Base-by-base conservation (phyloP, 2,113 vertebrate genomes). In the Phaethornis superciliosus region DNA sequence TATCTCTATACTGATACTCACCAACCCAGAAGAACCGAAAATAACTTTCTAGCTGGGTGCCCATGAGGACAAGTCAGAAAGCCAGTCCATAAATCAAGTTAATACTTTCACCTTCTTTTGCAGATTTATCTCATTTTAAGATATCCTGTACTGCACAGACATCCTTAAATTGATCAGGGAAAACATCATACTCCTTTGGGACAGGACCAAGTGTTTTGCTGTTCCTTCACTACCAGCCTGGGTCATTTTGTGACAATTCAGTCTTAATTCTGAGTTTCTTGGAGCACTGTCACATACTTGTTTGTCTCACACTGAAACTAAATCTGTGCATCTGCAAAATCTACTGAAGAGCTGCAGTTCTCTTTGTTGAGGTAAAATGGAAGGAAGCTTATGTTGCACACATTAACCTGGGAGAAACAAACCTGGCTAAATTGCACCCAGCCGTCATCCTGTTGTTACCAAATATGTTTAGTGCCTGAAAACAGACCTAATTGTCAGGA, bases 51-150 rank as follows among this genome's bases (percentile, higher is more conserved):
- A 91, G 52, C 62, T 75, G 76, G 90, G 65, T 2, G 4, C 56
- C 52, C 56, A 17, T 42, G 77, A 90, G 88, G 88, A 84, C 72
- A 71, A 91, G 71, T 65, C 37, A 78, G 88, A 93, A 78, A 83
- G 44, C 16, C 0, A 7, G 11, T 78, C 85, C 72, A 76, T 94
- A 93, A 95, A 95, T 95, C 82, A 94, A 69, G 54, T 81, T 88
- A 88, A 88, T 94, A 93, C 77, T 81, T 91, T 81, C 85, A 89
- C 80, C 69, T 67, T 77, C 68, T 85, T 85, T 94, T 68, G 40
- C 93, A 81, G 77, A 84, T 93, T 81, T 93, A 85, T 94, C 68
- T 86, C 72, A 81, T 94, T 97, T 95, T 81, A 91, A 93, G 90
- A 58, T 81, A 90, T 51, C 40, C 14, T 89, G 49, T 86, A 76